Conservation (phyloP, 2,113 vertebrate species). For the Embiotoca jacksoni region DNA sequence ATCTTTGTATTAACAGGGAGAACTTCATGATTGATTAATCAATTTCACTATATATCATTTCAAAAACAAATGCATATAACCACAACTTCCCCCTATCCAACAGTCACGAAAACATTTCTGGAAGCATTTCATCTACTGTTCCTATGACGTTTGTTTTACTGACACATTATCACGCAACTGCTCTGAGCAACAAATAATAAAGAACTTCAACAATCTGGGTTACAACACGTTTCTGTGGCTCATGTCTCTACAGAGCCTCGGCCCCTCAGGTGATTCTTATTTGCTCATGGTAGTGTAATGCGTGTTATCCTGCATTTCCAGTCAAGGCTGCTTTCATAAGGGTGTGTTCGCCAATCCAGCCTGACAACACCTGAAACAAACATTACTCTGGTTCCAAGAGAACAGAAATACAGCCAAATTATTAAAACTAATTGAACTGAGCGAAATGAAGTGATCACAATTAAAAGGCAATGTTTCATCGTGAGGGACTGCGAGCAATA, state of each 20-base stretch:
- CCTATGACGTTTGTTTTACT: constrained; percentile 20
- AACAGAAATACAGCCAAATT: neutral
- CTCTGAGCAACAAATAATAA: neutral
- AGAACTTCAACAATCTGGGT: neutral
- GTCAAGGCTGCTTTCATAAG: constrained; percentile 40
- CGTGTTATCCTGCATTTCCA: constrained; percentile 38
- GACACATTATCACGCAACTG: neutral
- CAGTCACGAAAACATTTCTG: constrained; percentile 13
- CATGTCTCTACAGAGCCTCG: neutral
- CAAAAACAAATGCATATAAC: constrained; percentile 10
- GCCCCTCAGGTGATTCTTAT: constrained; percentile 37
- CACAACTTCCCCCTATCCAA: neutral
- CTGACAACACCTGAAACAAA: constrained; percentile 11
- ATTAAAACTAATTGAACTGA: neutral
- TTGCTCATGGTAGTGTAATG: constrained; percentile 10
- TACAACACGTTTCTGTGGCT: neutral
- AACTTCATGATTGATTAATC: constrained; percentile 34
- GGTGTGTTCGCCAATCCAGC: constrained; percentile 30
- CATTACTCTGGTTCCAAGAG: neutral
- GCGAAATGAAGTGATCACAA: neutral
- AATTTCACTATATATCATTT: constrained; percentile 19
- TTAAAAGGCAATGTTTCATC: neutral
- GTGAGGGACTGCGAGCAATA: neutral
- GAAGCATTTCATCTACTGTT: constrained; percentile 6
- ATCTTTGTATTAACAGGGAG: constrained; percentile 28